A percentile compares a stretch with the other conserved stretches of the same genome.
phyloP scores from a whole-genome alignment of 1,140 invertebrate species.

The Habropoda laboriosa region DNA sequence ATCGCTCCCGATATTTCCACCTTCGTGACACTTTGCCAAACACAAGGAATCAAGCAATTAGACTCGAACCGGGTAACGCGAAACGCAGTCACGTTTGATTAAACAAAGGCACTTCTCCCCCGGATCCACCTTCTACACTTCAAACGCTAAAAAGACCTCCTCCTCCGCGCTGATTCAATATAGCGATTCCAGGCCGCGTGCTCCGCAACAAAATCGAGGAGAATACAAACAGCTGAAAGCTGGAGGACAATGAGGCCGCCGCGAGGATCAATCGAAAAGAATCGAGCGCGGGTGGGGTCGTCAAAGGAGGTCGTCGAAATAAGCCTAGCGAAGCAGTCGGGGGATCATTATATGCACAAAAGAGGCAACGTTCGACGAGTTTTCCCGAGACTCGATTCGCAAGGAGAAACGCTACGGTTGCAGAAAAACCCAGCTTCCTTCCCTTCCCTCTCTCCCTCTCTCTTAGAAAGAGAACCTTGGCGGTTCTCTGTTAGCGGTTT shows the following conservation, averaged over 20 bases:
- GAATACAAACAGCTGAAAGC: constrained; percentile 25
- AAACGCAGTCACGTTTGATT: background rate
- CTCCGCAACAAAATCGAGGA: constrained; percentile 19
- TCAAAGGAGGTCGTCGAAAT: constrained; percentile 50
- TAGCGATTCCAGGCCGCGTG: background rate
- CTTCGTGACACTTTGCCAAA: too few relatives aligned
- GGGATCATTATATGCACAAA: constrained; percentile 49
- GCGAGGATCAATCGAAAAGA: constrained; percentile 32
- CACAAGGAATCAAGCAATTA: too few relatives aligned
- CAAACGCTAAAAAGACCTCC: background rate
- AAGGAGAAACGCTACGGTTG: constrained; percentile 59
- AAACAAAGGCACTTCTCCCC: background rate
- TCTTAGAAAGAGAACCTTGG: background rate
- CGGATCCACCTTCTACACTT: background rate
- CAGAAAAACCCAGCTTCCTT: constrained; percentile 53
- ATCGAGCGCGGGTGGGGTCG: constrained; percentile 2
- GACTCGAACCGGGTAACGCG: too few relatives aligned
- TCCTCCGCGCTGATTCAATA: constrained; percentile 11
- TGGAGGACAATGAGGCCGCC: constrained; percentile 23
- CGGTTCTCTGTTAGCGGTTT: background rate
- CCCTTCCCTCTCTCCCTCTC: background rate
- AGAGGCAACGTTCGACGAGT: constrained; percentile 29
- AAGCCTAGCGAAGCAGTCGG: constrained; percentile 34
- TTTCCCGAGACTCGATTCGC: constrained; percentile 53
- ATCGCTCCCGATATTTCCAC: too few relatives aligned